phyloP scores from a whole-genome alignment of 2,113 vertebrate genomes.

The Archocentrus centrarchus region DNA sequence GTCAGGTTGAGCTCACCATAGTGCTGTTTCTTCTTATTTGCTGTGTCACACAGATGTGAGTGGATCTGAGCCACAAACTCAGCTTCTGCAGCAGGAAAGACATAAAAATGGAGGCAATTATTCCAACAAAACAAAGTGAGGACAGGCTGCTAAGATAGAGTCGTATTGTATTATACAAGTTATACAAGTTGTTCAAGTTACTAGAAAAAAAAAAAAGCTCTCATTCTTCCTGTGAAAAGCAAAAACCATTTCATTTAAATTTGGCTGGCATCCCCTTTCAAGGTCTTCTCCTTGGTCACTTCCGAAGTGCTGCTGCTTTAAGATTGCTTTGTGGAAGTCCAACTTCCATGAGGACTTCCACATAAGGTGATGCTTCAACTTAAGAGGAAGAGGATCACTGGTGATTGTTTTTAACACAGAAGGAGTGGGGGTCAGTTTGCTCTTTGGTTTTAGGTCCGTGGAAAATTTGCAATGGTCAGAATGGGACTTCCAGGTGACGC shows the following conservation, averaged over 20 bases:
- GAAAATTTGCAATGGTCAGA: too few relatives aligned
- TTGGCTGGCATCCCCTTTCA: not conserved
- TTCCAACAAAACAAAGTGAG: conserved; percentile 11
- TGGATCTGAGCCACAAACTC: conserved; percentile 81
- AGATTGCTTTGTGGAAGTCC: not conserved
- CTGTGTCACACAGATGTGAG: conserved; percentile 79
- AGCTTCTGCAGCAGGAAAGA: conserved; percentile 67
- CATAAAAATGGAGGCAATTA: conserved; percentile 34
- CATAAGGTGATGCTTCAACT: too few relatives aligned
- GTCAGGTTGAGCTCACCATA: conserved; percentile 80
- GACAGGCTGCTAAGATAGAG: conserved; percentile 16
- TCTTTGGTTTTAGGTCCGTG: too few relatives aligned
- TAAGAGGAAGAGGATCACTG: too few relatives aligned
- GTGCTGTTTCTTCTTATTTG: conserved; percentile 74
- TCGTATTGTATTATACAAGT: not conserved
- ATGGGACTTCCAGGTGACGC: too few relatives aligned
- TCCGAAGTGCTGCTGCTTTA: not conserved
- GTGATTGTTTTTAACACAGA: too few relatives aligned
- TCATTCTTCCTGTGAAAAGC: not conserved
- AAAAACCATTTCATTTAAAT: not conserved
- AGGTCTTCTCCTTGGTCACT: not conserved
- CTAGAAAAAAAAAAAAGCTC: not conserved
- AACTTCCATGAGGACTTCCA: not conserved
- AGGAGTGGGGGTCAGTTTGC: too few relatives aligned
- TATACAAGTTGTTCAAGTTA: too few relatives aligned